phyloP scores from a whole-genome alignment of 2,888 invertebrate species.

The Trachelus troglodyta region DNA sequence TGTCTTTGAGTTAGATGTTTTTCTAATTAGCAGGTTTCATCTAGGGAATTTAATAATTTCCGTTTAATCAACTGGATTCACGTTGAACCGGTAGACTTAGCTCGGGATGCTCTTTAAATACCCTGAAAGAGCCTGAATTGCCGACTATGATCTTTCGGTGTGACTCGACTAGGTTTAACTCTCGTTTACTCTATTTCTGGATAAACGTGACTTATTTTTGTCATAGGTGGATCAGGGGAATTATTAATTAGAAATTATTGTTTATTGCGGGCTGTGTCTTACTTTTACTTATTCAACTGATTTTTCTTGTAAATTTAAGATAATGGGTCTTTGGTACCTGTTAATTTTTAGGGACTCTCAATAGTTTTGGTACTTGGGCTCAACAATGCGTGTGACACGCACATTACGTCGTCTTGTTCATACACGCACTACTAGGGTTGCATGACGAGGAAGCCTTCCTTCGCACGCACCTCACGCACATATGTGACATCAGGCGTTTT shows the following conservation, averaged over 20 bases:
- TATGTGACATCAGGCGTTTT: not conserved
- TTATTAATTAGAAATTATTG: not conserved
- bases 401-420: slow-evolving; percentile 55
- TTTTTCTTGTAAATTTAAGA: not conserved
- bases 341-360: not conserved
- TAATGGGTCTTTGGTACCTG: not conserved
- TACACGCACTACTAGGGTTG: slow-evolving; percentile 61
- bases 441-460: slow-evolving; percentile 42
- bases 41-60: not conserved
- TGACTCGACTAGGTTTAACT: not conserved
- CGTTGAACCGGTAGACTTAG: not conserved
- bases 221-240: not conserved
- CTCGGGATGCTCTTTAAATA: no score
- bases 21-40: not conserved
- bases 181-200: not conserved
- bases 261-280: not conserved
- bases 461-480: slow-evolving; percentile 15
- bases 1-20: not conserved
- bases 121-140: no score
- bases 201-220: not conserved
- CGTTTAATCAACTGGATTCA: not conserved
- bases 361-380: not conserved
- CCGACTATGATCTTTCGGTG: not conserved
- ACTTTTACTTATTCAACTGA: not conserved
- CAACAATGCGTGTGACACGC: slow-evolving; percentile 46